Evolutionary conservation across 2,888 invertebrate species (phyloP), one percentile per base, ranked within the genome.

Genomic region (Acheta domesticus): DNA sequence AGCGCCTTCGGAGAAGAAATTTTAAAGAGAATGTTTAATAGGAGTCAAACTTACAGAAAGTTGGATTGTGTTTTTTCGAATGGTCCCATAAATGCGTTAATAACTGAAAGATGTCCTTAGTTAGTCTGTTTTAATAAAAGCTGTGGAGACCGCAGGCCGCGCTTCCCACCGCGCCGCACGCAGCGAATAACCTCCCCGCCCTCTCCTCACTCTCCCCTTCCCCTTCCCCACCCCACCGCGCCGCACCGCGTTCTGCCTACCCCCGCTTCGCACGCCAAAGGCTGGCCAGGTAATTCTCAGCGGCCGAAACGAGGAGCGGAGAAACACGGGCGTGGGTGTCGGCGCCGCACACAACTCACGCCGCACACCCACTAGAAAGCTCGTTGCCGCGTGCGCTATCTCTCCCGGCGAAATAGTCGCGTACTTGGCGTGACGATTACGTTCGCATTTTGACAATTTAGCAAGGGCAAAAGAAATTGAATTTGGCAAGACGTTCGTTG

Each of bases 11-110:
- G 16, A 62, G 62, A 62, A 62, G 62, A 62, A 62, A 62, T 19
- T 62, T 62, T 62, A 62, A 62, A 62, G 62, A 62, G 62, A 62
- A 62, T 62, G 62, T 62, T 62, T 62, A 62, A 62, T 62, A 62
- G 14, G 62, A 62, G 62, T 62, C 62, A 62, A 62, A 62, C 62
- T 62, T 62, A 62, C 62, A n/a, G 62, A n/a, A 62, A 62, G 62
- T 62, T 62, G 62, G 62, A 62, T 62, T 62, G 62, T 62, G 62
- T 62, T 62, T 62, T 62, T 62, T 62, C 62, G 62, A 62, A 62
- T 62, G 62, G 62, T 62, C 16, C 62, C n/a, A 62, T 62, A 62
- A 62, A 62, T 62, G 62, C 62, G 62, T 62, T 62, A 62, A 62
- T 62, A 62, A 62, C 62, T 62, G 62, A 62, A 62, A n/a, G 62